Base-by-base conservation (phyloP, 2,888 invertebrate species). In the Hetaerina titia region DNA sequence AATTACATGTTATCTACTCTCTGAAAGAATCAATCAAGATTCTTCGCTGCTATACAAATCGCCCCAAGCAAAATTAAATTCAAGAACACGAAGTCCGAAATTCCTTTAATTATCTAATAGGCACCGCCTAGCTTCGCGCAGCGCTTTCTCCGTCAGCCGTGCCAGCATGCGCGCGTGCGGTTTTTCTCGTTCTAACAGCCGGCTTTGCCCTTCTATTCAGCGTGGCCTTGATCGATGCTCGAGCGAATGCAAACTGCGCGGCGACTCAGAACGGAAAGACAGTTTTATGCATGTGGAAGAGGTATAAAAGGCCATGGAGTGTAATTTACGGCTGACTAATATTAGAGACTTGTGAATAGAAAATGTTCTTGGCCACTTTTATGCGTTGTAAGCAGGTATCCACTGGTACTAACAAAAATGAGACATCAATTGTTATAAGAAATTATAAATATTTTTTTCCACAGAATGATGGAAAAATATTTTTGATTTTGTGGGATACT, bases 141-240 rank as follows among this genome's bases (percentile, higher is more conserved):
- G 9, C 19, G 81, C 56, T 64, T 57, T 74, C 90, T 69, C 64
- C 45, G 22, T 64, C 81, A 45, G 19, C 45, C 45, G 64, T 45
- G 64, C n/a, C 64, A 64, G 90, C 25, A 19, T 45, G 92, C 31
- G 92, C 45, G 74, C 45, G 92, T 56, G 69, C 69, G 92, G 92
- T 69, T 81, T 81, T 81, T 92, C 56, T 74, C 11, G 19, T 15
- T 2, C 81, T 8, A 31, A 25, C 81, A n/a, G 81, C 81, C 31
- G 69, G 92, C 74, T 90, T 64, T 90, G 90, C 90, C 90, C 90
- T 92, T 92, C 92, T 69, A 92, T 92, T 92, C 92, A 92, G 19
- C 69, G 92, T 69, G 92, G 92, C 92, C 92, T 92, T 92, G 92
- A 69, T 64, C 64, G 56, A 63, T 19, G 92, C 56, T 81, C 81